Percentiles rank a stretch among this genome's conserved stretches.
phyloP scores from a whole-genome alignment of 2,888 invertebrate genomes.

The Erebia epiphron region DNA sequence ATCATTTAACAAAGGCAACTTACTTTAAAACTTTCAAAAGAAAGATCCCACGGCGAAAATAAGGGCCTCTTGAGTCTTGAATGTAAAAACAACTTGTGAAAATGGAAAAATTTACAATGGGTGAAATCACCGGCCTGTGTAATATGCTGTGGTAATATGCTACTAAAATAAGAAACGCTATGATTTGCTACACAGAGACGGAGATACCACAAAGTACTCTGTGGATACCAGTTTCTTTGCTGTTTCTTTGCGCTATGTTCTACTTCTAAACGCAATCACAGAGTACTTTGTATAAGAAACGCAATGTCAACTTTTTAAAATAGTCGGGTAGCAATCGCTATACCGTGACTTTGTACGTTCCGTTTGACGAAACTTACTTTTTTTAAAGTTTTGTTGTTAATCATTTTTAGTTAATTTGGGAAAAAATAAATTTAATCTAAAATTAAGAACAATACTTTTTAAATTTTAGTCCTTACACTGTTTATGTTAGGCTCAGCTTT shows the following conservation, averaged over 20 bases:
- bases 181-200: too few species aligned
- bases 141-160: conserved; percentile 11
- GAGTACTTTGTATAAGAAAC: too few species aligned
- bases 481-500: too few species aligned
- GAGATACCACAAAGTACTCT: too few species aligned
- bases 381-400: background rate
- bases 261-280: too few species aligned
- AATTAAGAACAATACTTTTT: too few species aligned
- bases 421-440: too few species aligned
- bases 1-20: background rate
- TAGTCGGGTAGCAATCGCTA: conserved; percentile 42
- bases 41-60: conserved; percentile 31
- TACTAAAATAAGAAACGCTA: conserved; percentile 1
- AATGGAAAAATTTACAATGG: conserved; percentile 39
- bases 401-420: too few species aligned
- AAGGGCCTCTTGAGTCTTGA: conserved; percentile 8
- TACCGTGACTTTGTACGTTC: conserved; percentile 49
- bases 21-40: conserved; percentile 24
- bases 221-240: too few species aligned
- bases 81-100: conserved; percentile 40
- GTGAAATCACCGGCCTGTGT: conserved; percentile 42
- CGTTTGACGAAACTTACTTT: conserved; percentile 41
- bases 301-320: conserved; percentile 38
- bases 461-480: too few species aligned
- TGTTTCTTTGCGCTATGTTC: too few species aligned